phyloP scores from a whole-genome alignment of 2,797 vertebrate genomes.

The Delichon dasypus region DNA sequence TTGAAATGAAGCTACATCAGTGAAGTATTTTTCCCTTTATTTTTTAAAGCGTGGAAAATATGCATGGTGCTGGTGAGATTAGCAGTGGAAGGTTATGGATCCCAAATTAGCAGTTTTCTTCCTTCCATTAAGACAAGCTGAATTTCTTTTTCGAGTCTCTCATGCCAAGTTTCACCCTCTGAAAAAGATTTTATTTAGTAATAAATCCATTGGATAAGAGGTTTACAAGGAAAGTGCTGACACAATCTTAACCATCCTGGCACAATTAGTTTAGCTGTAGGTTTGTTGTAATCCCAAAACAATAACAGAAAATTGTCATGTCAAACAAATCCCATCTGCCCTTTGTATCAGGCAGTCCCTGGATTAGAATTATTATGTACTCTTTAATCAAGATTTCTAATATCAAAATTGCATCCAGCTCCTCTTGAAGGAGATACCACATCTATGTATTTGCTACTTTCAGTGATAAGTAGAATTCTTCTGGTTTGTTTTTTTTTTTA shows the following conservation, averaged over 20 bases:
- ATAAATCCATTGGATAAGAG: slow-evolving; percentile 50
- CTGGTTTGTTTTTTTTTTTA: background rate
- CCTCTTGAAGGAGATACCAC: background rate
- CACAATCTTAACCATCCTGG: background rate
- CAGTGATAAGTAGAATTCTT: background rate
- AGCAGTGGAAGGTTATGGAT: background rate
- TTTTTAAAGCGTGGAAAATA: background rate
- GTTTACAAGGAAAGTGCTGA: slow-evolving; percentile 57
- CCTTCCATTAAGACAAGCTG: background rate
- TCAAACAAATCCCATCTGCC: background rate
- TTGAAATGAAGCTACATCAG: background rate
- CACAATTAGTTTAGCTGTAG: slow-evolving; percentile 45
- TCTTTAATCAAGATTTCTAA: background rate
- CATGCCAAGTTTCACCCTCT: slow-evolving; percentile 14
- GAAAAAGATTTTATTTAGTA: slow-evolving; percentile 27
- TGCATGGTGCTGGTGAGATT: background rate
- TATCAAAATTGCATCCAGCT: background rate
- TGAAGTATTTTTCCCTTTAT: background rate
- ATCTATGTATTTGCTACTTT: background rate
- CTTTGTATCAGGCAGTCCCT: background rate
- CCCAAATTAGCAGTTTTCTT: background rate
- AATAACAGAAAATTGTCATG: slow-evolving; percentile 19
- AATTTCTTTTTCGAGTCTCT: slow-evolving; percentile 14
- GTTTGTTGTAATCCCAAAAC: slow-evolving; percentile 40
- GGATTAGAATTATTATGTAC: background rate